Conservation (phyloP, 2,113 vertebrate genomes). For the Climacteris rufus region DNA sequence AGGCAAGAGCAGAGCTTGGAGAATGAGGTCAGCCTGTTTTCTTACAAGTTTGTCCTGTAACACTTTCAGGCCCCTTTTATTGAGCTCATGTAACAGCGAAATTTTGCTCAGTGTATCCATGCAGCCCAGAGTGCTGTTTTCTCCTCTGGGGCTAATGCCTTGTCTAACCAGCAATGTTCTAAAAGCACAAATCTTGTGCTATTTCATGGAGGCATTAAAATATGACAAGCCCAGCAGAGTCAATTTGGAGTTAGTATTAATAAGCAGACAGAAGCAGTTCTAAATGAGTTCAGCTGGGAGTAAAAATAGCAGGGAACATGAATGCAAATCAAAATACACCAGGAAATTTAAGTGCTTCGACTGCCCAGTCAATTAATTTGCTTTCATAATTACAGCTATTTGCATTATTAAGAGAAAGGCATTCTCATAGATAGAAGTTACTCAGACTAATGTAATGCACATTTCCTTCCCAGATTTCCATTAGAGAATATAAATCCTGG, state of each 20-base stretch:
- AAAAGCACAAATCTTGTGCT: not conserved
- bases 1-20: not conserved
- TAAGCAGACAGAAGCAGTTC: not conserved
- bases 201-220: not conserved
- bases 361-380: slow-evolving; percentile 53
- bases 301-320: slow-evolving; percentile 48
- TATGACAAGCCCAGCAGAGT: not conserved
- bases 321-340: slow-evolving; percentile 30
- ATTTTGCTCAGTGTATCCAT: not conserved
- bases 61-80: not conserved
- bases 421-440: slow-evolving; percentile 5
- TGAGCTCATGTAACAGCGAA: not conserved
- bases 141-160: not conserved
- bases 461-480: slow-evolving; percentile 35
- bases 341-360: slow-evolving; percentile 19
- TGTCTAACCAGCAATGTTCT: not conserved
- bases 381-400: slow-evolving; percentile 31
- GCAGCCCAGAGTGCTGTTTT: not conserved
- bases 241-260: slow-evolving; percentile 1
- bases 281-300: not conserved
- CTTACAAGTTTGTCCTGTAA: not conserved
- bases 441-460: not conserved
- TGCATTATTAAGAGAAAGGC: slow-evolving; percentile 28
- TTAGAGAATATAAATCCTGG: slow-evolving; percentile 20
- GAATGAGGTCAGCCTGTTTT: not conserved